Evolutionary conservation across 2,797 vertebrate species (phyloP).

Genomic region (Enteromius afrohamiltoni): DNA sequence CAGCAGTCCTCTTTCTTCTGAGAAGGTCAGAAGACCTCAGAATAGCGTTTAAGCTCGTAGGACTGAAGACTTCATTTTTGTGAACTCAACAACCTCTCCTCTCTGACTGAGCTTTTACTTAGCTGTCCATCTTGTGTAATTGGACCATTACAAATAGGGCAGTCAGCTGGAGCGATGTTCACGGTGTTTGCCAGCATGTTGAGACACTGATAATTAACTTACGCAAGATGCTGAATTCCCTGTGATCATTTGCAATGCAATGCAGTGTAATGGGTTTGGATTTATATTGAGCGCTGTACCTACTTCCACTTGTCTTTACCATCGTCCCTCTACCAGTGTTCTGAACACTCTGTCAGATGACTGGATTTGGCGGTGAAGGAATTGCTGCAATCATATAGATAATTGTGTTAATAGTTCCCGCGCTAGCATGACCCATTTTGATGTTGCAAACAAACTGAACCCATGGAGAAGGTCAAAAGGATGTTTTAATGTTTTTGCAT

Average conservation of each 20-base stretch:
- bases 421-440: background rate
- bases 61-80: constrained; percentile 4
- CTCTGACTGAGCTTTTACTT: constrained; percentile 26
- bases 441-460: background rate
- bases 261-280: constrained; percentile 47
- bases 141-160: constrained; percentile 27
- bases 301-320: background rate
- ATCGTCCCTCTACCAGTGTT: background rate
- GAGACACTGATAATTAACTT: constrained; percentile 44
- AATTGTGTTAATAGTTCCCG: constrained; percentile 37
- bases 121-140: constrained; percentile 38
- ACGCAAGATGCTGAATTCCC: constrained; percentile 29
- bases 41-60: background rate
- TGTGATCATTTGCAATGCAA: constrained; percentile 48
- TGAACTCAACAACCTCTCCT: constrained; percentile 40
- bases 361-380: constrained; percentile 28
- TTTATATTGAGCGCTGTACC: constrained; percentile 15
- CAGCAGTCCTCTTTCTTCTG: background rate
- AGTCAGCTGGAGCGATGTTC: constrained; percentile 14
- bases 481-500: background rate
- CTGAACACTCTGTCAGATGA: constrained; percentile 23
- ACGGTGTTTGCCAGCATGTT: constrained; percentile 7
- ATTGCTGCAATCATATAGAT: constrained; percentile 17
- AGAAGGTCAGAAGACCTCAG: background rate
- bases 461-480: background rate